Conservation (phyloP, 2,888 invertebrate genomes). For the Parnassius apollo region DNA sequence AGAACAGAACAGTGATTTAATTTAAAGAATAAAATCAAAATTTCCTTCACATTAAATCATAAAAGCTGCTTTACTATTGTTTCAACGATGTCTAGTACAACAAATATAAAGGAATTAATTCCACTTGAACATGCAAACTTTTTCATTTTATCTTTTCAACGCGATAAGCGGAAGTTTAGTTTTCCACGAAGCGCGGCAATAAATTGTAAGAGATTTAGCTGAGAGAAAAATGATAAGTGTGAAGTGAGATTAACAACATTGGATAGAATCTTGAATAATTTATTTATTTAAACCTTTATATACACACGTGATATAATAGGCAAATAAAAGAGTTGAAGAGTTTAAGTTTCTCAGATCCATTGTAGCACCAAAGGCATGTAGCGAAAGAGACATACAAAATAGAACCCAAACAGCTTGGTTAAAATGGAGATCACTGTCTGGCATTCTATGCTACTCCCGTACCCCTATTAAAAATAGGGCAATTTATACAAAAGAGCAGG, state of each 20-base stretch:
- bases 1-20: background rate
- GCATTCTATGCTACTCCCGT: too few species aligned
- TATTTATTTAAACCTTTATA: too few species aligned
- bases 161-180: background rate
- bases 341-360: too few species aligned
- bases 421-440: too few species aligned
- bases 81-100: background rate
- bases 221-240: slow-evolving; percentile 8
- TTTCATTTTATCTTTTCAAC: slow-evolving; percentile 12
- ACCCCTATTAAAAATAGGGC: too few species aligned
- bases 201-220: slow-evolving; percentile 13
- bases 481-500: too few species aligned
- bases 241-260: slow-evolving; percentile 1
- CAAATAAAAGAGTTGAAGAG: too few species aligned
- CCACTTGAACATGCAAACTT: slow-evolving; percentile 8
- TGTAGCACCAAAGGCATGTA: too few species aligned
- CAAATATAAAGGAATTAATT: slow-evolving; percentile 17
- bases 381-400: too few species aligned
- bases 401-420: too few species aligned
- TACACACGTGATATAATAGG: too few species aligned
- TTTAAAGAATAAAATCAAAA: background rate
- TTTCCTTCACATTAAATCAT: background rate
- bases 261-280: too few species aligned
- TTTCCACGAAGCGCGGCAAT: background rate
- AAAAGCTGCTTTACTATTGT: background rate